phyloP scores from a whole-genome alignment of 1,140 invertebrate genomes.

The Danaus plexippus region DNA sequence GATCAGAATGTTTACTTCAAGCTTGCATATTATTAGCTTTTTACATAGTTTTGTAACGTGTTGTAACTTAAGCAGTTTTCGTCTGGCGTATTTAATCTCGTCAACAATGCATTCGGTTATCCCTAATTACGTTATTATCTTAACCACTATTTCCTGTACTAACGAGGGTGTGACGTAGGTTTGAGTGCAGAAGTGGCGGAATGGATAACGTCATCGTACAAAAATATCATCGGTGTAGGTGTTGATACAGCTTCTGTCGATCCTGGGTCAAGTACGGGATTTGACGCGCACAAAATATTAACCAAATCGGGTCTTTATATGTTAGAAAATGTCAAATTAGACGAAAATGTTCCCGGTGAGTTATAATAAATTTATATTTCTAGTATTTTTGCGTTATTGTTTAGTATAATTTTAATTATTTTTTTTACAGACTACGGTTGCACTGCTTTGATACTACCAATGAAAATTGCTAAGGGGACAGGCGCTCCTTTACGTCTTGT shows the following conservation, averaged over 20 bases:
- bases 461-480: constrained; percentile 74
- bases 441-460: constrained; percentile 73
- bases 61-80: too few species aligned
- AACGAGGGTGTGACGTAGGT: constrained; percentile 41
- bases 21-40: constrained; percentile 10
- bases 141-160: too few species aligned
- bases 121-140: too few species aligned
- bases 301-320: constrained; percentile 69
- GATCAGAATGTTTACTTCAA: too few species aligned
- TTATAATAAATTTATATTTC: background rate
- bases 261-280: constrained; percentile 57
- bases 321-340: constrained; percentile 76
- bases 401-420: constrained; percentile 6
- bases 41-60: too few species aligned
- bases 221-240: constrained; percentile 76
- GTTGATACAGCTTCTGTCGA: constrained; percentile 78
- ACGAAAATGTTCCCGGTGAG: constrained; percentile 61
- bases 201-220: constrained; percentile 72
- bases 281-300: constrained; percentile 54
- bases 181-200: constrained; percentile 72
- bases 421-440: constrained; percentile 68
- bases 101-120: too few species aligned
- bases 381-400: constrained; percentile 3
- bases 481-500: constrained; percentile 72
- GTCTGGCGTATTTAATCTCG: too few species aligned